Evolutionary conservation across 2,888 invertebrate species (phyloP).

Genomic region (Notodonta dromedarius): DNA sequence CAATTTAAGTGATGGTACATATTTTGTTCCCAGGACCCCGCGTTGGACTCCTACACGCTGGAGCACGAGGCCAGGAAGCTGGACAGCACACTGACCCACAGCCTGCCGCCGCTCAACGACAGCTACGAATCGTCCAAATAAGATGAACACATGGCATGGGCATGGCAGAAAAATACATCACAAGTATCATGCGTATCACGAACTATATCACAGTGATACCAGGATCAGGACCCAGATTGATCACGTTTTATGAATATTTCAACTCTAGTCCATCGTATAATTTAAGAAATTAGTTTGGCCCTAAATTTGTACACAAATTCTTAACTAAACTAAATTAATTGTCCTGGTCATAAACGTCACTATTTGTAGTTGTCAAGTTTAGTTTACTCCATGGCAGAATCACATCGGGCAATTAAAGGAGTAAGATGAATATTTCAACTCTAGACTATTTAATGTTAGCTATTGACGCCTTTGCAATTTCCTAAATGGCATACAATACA

Average conservation of each 20-base stretch:
- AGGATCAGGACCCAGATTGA: too few species aligned
- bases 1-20: neutral
- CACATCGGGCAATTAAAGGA: neutral
- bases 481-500: slow-evolving; percentile 34
- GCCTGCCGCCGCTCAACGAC: slow-evolving; percentile 83
- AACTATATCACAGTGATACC: too few species aligned
- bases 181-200: neutral
- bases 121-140: slow-evolving; percentile 79
- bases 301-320: too few species aligned
- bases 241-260: too few species aligned
- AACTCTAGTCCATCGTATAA: too few species aligned
- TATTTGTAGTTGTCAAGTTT: too few species aligned
- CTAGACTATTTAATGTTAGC: neutral
- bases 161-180: too few species aligned
- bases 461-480: slow-evolving; percentile 15
- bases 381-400: too few species aligned
- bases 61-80: slow-evolving; percentile 95
- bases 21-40: slow-evolving; percentile 87
- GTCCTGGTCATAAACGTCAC: too few species aligned
- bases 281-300: too few species aligned
- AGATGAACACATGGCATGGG: too few species aligned
- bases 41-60: slow-evolving; percentile 92
- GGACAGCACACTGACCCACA: slow-evolving; percentile 85
- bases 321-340: too few species aligned
- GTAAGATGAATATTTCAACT: neutral